phyloP scores from a whole-genome alignment of 2,113 vertebrate species.

The Pygoscelis adeliae region DNA sequence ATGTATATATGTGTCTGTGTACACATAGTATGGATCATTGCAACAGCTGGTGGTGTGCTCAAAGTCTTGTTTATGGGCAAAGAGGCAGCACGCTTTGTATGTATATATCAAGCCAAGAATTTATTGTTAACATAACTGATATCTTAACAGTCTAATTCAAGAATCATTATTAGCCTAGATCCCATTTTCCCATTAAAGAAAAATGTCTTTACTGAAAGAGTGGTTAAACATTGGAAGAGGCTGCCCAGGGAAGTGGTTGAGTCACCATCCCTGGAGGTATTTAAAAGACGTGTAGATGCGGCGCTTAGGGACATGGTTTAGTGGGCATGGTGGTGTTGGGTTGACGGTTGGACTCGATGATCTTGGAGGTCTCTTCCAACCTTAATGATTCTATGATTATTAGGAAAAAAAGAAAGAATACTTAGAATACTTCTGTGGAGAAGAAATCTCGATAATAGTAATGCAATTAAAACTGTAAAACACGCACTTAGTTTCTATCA shows the following conservation, averaged over 20 bases:
- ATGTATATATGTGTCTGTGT: background rate
- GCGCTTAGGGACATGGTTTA: too few relatives aligned
- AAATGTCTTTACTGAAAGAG: too few relatives aligned
- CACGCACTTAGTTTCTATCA: background rate
- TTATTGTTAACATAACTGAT: background rate
- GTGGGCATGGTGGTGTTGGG: too few relatives aligned
- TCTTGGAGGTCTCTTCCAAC: too few relatives aligned
- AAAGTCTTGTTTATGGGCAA: background rate
- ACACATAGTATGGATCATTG: background rate
- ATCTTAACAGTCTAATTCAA: background rate
- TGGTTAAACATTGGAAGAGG: too few relatives aligned
- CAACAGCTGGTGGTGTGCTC: background rate
- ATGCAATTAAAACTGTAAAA: background rate
- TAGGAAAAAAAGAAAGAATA: background rate
- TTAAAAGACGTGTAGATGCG: too few relatives aligned
- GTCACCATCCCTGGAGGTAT: too few relatives aligned
- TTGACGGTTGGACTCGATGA: too few relatives aligned
- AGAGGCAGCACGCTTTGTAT: background rate
- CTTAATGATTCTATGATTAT: too few relatives aligned
- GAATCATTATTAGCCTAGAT: background rate
- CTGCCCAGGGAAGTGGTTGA: too few relatives aligned
- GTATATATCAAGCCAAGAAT: background rate
- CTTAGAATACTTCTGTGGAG: background rate
- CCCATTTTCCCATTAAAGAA: too few relatives aligned
- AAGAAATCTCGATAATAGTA: background rate